Conservation (phyloP, 2,797 vertebrate species). For the Hybognathus amarus region DNA sequence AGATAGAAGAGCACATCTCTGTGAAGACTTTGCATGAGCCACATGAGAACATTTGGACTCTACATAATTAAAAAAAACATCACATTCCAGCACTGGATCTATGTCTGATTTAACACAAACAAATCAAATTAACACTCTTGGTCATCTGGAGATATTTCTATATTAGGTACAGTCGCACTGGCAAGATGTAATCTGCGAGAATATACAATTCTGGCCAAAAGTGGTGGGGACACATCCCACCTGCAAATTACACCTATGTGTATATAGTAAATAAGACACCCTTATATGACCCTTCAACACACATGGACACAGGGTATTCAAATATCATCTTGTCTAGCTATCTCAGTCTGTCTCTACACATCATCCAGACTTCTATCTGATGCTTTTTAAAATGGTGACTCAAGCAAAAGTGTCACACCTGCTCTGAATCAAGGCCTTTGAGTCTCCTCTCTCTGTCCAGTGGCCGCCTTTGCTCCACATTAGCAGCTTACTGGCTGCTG, state of each 20-base stretch:
- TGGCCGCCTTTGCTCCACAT: constrained; percentile 11
- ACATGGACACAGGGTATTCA: background rate
- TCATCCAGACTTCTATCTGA: constrained; percentile 20
- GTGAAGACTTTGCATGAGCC: background rate
- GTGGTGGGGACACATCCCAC: background rate
- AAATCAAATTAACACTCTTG: background rate
- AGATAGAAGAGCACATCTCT: background rate
- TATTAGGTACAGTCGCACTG: background rate
- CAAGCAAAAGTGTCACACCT: constrained; percentile 21
- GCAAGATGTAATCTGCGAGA: background rate
- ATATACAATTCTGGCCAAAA: background rate
- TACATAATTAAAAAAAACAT: background rate
- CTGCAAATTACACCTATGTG: background rate
- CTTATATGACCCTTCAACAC: background rate
- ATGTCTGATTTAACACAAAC: background rate
- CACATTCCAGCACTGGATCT: background rate
- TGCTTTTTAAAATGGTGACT: constrained; percentile 40
- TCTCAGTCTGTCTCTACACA: background rate
- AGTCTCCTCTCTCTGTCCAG: background rate
- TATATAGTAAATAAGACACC: background rate
- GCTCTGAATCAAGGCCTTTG: constrained; percentile 4
- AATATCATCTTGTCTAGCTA: background rate
- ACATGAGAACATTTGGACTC: background rate
- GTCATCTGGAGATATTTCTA: background rate
- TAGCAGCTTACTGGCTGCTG: constrained; percentile 34